A percentile compares a stretch with the other conserved stretches of the same genome.
Conservation (phyloP, 2,797 vertebrate species). For the Microctenopoma steveboyesi region DNA sequence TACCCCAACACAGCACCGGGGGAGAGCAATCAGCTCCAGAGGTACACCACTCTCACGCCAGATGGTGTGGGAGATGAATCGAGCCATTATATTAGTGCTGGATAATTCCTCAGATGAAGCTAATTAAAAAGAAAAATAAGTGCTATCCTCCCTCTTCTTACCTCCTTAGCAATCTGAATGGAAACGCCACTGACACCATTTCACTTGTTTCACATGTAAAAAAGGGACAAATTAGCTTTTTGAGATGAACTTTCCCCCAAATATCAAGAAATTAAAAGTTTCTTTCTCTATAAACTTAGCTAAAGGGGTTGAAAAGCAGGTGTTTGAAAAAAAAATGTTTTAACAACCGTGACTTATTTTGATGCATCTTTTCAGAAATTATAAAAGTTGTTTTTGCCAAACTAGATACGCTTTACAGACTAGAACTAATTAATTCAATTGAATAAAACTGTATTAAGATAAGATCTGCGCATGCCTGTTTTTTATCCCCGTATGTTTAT, state of each 20-base stretch:
- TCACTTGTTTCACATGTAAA: constrained; percentile 11
- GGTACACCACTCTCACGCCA: constrained; percentile 80
- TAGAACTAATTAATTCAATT: constrained; percentile 42
- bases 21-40: constrained; percentile 85
- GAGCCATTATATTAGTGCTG: constrained; percentile 84
- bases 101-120: constrained; percentile 88
- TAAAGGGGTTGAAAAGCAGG: background rate
- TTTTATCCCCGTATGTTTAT: constrained; percentile 26
- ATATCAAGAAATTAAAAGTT: constrained; percentile 29
- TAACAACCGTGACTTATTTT: constrained; percentile 38
- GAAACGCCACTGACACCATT: constrained; percentile 47
- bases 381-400: constrained; percentile 15
- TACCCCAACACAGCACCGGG: constrained; percentile 82
- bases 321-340: constrained; percentile 32
- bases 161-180: constrained; percentile 61
- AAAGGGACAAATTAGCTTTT: constrained; percentile 6
- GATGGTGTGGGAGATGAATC: constrained; percentile 88
- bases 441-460: constrained; percentile 20
- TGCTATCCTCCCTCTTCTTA: constrained; percentile 74
- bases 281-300: constrained; percentile 20
- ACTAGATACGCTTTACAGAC: constrained; percentile 14
- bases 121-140: constrained; percentile 86
- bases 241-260: constrained; percentile 19
- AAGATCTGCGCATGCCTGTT: constrained; percentile 24
- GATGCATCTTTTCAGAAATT: constrained; percentile 27